Conservation (phyloP, 2,888 invertebrate genomes). For the Brassicogethes aeneus region DNA sequence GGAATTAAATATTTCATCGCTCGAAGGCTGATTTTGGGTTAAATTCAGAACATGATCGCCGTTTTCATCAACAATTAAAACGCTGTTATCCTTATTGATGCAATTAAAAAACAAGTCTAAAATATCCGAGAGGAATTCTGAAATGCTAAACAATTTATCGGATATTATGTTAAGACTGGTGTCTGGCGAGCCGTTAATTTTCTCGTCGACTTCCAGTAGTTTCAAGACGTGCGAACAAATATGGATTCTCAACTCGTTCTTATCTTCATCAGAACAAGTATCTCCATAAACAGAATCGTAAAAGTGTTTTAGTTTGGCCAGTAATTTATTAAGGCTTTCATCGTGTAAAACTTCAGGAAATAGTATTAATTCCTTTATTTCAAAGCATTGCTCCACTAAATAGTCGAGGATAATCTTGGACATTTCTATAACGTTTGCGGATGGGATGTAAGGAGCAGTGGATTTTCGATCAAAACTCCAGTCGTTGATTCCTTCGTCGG, state of each 20-base stretch:
- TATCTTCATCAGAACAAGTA: constrained; percentile 22
- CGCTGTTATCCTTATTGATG: not conserved
- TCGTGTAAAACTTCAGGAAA: constrained; percentile 34
- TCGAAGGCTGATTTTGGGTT: too few relatives aligned
- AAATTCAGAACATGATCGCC: not conserved
- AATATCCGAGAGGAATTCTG: constrained; percentile 34
- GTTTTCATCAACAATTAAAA: constrained; percentile 5
- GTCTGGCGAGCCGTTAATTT: constrained; percentile 16
- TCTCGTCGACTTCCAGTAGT: constrained; percentile 23
- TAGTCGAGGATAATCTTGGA: constrained; percentile 27
- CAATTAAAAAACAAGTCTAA: constrained; percentile 31
- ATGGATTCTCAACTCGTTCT: constrained; percentile 26
- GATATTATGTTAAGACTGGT: constrained; percentile 20
- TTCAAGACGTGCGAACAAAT: constrained; percentile 23
- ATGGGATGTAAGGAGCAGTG: constrained; percentile 1
- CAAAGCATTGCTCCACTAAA: constrained; percentile 31
- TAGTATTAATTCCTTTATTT: constrained; percentile 30
- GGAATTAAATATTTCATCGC: too few relatives aligned
- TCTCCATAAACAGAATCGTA: constrained; percentile 26
- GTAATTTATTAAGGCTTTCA: constrained; percentile 26
- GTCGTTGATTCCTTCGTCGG: constrained; percentile 27
- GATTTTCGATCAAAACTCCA: constrained; percentile 14
- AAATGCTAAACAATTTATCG: constrained; percentile 32
- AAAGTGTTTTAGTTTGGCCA: constrained; percentile 20
- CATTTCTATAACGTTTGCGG: constrained; percentile 20